Evolutionary conservation across 37 sponge, comb jelly and placozoan genomes (phyloP).

Genomic region (Eunapius fragilis): DNA sequence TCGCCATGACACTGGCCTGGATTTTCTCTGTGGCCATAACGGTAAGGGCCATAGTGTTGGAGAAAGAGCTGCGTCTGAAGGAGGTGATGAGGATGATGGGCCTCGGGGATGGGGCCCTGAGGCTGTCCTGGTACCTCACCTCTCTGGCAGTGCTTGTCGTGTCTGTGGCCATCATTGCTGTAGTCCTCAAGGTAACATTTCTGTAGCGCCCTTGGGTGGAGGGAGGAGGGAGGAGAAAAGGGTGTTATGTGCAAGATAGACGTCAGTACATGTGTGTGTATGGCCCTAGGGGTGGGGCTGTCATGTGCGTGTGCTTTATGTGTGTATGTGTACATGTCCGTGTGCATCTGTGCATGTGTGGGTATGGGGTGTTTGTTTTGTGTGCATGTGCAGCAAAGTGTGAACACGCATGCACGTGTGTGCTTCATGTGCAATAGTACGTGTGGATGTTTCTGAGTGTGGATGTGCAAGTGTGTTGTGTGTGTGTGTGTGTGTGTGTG

Average conservation of each 20-base stretch:
- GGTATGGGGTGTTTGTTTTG: background rate
- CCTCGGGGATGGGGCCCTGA: constrained; percentile 51
- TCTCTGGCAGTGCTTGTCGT: constrained; percentile 33
- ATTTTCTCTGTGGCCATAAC: constrained; percentile 88
- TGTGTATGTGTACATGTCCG: background rate
- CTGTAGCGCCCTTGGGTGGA: no score
- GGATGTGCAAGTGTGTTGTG: background rate
- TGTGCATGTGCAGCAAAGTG: no score
- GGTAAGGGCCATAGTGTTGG: constrained; percentile 71
- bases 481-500: background rate
- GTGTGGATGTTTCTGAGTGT: no score
- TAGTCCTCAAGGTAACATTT: constrained; percentile 42
- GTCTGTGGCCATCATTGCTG: constrained; percentile 54
- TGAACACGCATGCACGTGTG: no score
- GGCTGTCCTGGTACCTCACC: constrained; percentile 84
- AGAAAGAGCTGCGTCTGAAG: constrained; percentile 76
- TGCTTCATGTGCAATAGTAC: no score
- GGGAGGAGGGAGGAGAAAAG: no score
- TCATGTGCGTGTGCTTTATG: background rate
- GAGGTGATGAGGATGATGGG: constrained; percentile 95
- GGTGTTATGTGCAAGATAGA: no score
- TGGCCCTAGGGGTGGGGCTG: no score
- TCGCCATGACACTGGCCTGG: constrained; percentile 87
- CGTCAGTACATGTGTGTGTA: no score
- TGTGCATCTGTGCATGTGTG: background rate